Base-by-base conservation (phyloP, 2,113 vertebrate species). In the Misgurnus anguillicaudatus region DNA sequence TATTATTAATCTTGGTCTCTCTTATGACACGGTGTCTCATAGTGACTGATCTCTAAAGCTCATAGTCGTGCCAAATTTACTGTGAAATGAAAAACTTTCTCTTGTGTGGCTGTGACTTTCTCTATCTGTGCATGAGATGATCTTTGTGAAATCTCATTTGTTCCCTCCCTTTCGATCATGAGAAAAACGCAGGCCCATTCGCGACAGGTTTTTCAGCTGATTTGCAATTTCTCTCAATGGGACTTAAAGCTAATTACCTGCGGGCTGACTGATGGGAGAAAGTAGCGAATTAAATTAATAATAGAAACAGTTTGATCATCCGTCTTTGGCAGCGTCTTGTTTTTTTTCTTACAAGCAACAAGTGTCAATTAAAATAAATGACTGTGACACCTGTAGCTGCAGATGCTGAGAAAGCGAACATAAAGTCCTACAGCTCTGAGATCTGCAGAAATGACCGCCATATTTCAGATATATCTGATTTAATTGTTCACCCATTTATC, bases 231-330 rank as follows among this genome's bases (percentile, higher is more conserved):
- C 80, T 84, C 86, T 82, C 65, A 65, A 72, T 64, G 57, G 36
- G 77, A 86, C 77, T 83, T 85, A 79, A 81, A 86, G 82, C 86
- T 86, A 86, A 89, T 89, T 83, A 86, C 83, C 38, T 61, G 45
- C 57, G 48, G 61, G 78, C 75, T 82, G 82, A 73, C 41, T 74
- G 60, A 80, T 13, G 64, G 64, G 21, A 45, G 69, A 75, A 11
- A 78, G 45, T 17, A 45, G 74, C 16, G 16, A 80, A 62, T 80
- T 6, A 74, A 80, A 85, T 74, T 69, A 62, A 83, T 38, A 79
- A 80, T 9, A 31, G 51, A 61, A 64, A 66, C 65, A 72, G 11
- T 39, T 19, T 38, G 70, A 74, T 75, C 58, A 42, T 72, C 39
- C 19, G 51, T 80, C 71, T 77, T 17, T 48, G 60, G 66, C 73